Base-by-base conservation (phyloP, 92 coral and sea anemone genomes). In the Zoanthus sociatus region DNA sequence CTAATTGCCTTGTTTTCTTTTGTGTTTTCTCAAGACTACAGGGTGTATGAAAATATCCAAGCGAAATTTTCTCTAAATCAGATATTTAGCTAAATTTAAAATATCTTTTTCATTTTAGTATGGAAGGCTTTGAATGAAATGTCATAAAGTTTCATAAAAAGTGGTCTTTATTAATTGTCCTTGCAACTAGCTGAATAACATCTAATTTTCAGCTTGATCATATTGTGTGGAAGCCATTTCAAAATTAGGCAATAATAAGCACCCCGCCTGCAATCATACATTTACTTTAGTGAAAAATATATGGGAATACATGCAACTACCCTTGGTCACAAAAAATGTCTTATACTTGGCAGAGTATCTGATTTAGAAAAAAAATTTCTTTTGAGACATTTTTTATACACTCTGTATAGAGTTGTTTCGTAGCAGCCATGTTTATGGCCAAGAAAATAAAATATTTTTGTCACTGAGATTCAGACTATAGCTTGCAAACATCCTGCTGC, bases 11-110 rank as follows among this genome's bases (percentile, higher is more conserved):
- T 61, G 68, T 61, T 61, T 61, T 61, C 26, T 16, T 61, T 61
- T 61, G 68, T 61, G 26, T 61, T 61, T 61, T 61, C 68, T 61
- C 26, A 61, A 61, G 68, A 61, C 68, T n/a, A 61, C 68, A 61
- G 68, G 64, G 64, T 56, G 64, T 56, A 56, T 56, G 16, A 56
- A 26, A 56, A 56, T 56, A 56, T 56, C 64, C 64, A 56, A 56
- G 20, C 17, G 16, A 56, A 56, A 56, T 56, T 56, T 56, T 56
- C 18, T 56, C 16, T 56, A 56, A 56, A 56, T 56, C 18, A 56
- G 64, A 56, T 56, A 56, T 56, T 56, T 17, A 9, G 64, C 16
- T 10, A 56, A 56, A 56, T 56, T 56, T 13, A 56, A 56, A 10
- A 56, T 56, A 56, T 9, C 13, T 56, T 56, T 37, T 37, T 26